These are phyloP conservation scores for Nasonia oneida DNA, from an alignment of 2,888 invertebrate genomes.

Conservation along the genomic window DNA sequence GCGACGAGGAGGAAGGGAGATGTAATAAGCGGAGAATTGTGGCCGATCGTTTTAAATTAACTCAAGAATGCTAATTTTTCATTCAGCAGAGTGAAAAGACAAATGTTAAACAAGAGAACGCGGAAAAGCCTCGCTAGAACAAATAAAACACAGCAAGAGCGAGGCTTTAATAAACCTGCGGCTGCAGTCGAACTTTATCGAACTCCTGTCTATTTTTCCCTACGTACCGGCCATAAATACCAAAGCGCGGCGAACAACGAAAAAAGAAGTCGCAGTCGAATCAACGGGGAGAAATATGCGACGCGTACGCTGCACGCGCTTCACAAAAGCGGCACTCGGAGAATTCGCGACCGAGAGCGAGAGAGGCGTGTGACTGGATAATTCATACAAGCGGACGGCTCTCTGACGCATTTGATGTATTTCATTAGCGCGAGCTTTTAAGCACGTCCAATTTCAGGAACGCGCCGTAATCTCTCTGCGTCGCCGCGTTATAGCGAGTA, in stretches of 20 bases:
- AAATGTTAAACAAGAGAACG: background rate
- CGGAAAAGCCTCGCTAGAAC: background rate
- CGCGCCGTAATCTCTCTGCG: conserved; percentile 31
- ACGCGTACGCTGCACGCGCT: background rate
- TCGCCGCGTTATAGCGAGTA: conserved; percentile 45
- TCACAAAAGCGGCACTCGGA: conserved; percentile 3
- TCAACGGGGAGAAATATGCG: conserved; percentile 16
- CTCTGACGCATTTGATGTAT: conserved; percentile 52
- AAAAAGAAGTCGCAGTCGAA: background rate
- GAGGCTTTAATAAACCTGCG: background rate
- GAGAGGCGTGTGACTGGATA: conserved; percentile 13
- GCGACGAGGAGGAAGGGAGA: background rate
- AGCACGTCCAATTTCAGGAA: conserved; percentile 52
- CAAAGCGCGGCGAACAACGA: background rate
- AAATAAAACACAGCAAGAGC: background rate
- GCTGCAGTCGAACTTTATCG: conserved; percentile 18
- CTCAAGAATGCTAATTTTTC: background rate
- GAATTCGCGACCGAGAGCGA: conserved; percentile 3
- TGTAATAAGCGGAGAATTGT: background rate
- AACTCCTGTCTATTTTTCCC: background rate
- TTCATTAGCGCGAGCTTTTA: conserved; percentile 49
- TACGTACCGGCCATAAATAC: conserved; percentile 11
- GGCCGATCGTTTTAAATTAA: background rate
- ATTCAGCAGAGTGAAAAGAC: background rate
- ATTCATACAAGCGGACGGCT: conserved; percentile 23